Evolutionary conservation across 2,888 invertebrate genomes (phyloP).

Genomic region (Heliconius ismenius): DNA sequence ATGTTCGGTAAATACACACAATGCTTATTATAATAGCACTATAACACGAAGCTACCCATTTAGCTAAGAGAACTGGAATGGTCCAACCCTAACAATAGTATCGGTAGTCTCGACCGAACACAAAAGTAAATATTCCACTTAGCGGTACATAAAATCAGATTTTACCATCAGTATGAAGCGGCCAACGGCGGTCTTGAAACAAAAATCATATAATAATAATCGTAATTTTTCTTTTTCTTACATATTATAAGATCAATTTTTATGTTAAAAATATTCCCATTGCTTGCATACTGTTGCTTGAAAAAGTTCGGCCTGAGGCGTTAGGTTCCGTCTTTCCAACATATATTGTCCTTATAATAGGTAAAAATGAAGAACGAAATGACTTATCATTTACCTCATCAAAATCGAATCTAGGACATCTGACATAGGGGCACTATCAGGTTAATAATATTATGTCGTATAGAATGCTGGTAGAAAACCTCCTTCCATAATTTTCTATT

Average conservation of each 20-base stretch:
- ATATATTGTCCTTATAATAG: too few species aligned
- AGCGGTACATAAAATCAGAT: conserved; percentile 27
- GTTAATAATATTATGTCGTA: background rate
- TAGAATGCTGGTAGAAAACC: too few species aligned
- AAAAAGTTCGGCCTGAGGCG: too few species aligned
- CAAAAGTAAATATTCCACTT: conserved; percentile 26
- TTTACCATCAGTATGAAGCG: background rate
- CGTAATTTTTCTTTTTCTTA: background rate
- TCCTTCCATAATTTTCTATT: too few species aligned
- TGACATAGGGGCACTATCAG: conserved; percentile 4
- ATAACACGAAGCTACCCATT: conserved; percentile 23
- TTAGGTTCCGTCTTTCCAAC: too few species aligned
- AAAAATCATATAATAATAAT: background rate
- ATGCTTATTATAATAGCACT: background rate
- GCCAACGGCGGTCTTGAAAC: background rate
- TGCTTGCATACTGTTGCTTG: too few species aligned
- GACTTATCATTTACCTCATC: background rate
- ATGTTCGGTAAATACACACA: background rate
- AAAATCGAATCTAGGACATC: background rate
- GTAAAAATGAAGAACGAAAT: too few species aligned
- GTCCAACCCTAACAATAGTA: conserved; percentile 18
- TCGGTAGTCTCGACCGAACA: conserved; percentile 18
- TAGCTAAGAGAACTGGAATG: conserved; percentile 36
- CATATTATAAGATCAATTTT: background rate
- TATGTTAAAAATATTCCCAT: too few species aligned